A percentile compares a stretch with the other conserved stretches of the same genome.
These are phyloP conservation scores for Dicranocentrus wangi DNA, from an alignment of 2,888 invertebrate species.

Conservation along the genomic window DNA sequence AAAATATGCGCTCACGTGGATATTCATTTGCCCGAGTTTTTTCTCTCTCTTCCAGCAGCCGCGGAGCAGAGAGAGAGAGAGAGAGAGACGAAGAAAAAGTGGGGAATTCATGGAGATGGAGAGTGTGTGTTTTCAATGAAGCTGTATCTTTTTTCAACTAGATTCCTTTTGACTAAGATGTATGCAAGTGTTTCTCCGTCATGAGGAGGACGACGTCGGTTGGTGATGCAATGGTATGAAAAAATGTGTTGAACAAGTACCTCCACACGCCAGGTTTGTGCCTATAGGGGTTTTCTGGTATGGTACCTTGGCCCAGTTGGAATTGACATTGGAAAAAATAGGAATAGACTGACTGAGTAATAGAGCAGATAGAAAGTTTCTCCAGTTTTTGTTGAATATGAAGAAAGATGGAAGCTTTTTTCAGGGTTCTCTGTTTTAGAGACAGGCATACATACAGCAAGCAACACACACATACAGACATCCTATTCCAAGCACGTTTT, in stretches of 20 bases:
- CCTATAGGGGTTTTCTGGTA: not conserved
- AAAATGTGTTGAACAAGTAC: not conserved
- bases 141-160: slow-evolving; percentile 1
- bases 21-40: not conserved
- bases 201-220: too few relatives aligned
- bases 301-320: slow-evolving; percentile 33
- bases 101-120: not conserved
- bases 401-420: slow-evolving; percentile 1
- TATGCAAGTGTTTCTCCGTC: not conserved
- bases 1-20: too few relatives aligned
- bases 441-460: too few relatives aligned
- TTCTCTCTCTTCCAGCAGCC: too few relatives aligned
- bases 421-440: slow-evolving; percentile 10
- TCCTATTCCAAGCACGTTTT: slow-evolving; percentile 47
- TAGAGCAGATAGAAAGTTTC: slow-evolving; percentile 20
- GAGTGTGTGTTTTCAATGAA: slow-evolving; percentile 1
- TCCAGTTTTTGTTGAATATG: not conserved
- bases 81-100: not conserved
- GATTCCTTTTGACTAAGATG: slow-evolving; percentile 6
- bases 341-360: slow-evolving; percentile 13
- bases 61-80: too few relatives aligned
- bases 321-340: slow-evolving; percentile 32
- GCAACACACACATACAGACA: not conserved
- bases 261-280: not conserved
- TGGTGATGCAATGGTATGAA: too few relatives aligned